Evolutionary conservation across 2,113 vertebrate genomes (phyloP).

Genomic region (Pterophyllum scalare): DNA sequence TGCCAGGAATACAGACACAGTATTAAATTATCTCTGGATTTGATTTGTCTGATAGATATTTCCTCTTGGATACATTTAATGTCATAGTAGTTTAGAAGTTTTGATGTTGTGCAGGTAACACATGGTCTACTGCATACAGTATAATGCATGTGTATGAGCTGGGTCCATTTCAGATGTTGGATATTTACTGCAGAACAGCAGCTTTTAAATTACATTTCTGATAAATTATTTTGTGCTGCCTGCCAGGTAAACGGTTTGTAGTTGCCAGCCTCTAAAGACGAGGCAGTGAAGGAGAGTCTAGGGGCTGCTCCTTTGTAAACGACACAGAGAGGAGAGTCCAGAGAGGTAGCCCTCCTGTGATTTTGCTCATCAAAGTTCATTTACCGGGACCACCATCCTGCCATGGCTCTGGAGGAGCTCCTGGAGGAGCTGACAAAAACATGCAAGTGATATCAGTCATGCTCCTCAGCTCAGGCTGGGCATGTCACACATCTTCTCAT

Average conservation of each 20-base stretch:
- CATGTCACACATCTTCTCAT: not conserved
- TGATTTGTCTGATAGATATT: constrained; percentile 74
- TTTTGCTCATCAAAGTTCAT: not conserved
- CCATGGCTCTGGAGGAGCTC: not conserved
- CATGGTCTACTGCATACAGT: not conserved
- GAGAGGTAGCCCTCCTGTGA: not conserved
- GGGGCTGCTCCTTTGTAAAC: not conserved
- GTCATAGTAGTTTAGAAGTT: constrained; percentile 51
- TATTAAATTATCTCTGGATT: constrained; percentile 76
- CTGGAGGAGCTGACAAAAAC: constrained; percentile 7
- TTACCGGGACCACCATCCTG: not conserved
- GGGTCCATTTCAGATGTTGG: not conserved
- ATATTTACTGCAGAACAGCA: constrained; percentile 7
- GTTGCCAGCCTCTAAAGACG: not conserved
- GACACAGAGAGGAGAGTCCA: not conserved
- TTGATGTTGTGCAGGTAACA: constrained; percentile 54
- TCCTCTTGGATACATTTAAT: constrained; percentile 72
- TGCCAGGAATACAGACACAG: constrained; percentile 73
- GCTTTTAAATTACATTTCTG: not conserved
- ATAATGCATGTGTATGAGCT: not conserved
- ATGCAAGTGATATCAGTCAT: not conserved
- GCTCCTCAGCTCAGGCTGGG: not conserved
- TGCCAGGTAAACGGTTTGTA: not conserved
- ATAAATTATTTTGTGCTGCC: not conserved
- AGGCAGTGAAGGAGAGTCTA: not conserved